A percentile compares a stretch with the other conserved stretches of the same genome.
Evolutionary conservation across 2,113 vertebrate species (phyloP).

Genomic region (Tenebrosternarchus preto): DNA sequence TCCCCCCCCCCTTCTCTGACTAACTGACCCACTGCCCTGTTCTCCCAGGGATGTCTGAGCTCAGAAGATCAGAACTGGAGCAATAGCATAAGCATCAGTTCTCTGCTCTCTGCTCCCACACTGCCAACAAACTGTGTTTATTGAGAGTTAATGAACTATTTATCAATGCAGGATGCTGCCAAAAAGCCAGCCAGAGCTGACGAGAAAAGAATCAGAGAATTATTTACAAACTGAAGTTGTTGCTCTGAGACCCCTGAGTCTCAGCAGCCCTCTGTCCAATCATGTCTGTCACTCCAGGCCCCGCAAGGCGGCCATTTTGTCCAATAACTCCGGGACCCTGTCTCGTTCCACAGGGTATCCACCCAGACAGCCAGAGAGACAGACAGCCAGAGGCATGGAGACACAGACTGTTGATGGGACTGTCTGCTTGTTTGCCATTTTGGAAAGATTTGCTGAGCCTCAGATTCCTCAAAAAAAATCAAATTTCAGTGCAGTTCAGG

Average conservation of each 20-base stretch:
- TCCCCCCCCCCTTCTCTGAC: neutral
- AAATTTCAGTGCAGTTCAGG: slow-evolving; percentile 20
- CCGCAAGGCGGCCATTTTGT: neutral
- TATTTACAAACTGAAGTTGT: neutral
- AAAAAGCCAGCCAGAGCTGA: neutral
- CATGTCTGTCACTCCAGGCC: too few relatives aligned
- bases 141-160: slow-evolving; percentile 19
- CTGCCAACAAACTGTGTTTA: neutral
- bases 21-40: slow-evolving; percentile 1
- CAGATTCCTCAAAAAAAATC: slow-evolving; percentile 42
- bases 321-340: neutral
- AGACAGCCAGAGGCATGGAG: too few relatives aligned
- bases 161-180: neutral
- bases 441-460: neutral
- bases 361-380: neutral
- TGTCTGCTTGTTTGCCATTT: neutral
- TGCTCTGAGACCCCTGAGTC: neutral
- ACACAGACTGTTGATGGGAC: neutral
- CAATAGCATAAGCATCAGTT: neutral
- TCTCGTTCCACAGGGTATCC: neutral
- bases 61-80: neutral
- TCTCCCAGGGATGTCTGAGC: neutral
- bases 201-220: neutral
- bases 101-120: neutral
- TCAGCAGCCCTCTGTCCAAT: neutral